Base-by-base conservation (phyloP, 2,888 invertebrate genomes). In the Drosophila algonquin region DNA sequence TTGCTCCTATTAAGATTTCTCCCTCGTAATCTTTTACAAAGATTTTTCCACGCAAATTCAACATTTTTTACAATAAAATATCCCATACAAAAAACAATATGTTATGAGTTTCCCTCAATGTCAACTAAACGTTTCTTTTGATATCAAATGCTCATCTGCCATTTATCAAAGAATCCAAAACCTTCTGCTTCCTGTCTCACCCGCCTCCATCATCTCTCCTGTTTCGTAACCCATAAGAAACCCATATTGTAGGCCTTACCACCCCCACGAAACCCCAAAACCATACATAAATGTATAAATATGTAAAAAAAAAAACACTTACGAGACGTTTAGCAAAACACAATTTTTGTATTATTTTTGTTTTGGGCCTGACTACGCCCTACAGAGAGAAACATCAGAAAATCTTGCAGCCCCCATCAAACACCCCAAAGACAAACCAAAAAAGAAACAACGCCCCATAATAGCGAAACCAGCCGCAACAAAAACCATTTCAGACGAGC, bases 381-480 rank as follows among this genome's bases (percentile, higher is more conserved):
- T 56, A 70, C 47, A 51, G 40, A 46, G 40, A 53, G 63, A 61
- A 76, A 72, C 64, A 46, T 53, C 67, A 62, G 67, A 57, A 55
- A 56, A 61, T 64, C 48, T 53, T 50, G 27, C 27, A 27, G 46
- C 51, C 21, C 35, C 54, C 59, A n/a, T 14, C 40, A 14, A 6
- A 14, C 50, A 18, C 14, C 24, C 46, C 16, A 16, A 0, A 10
- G 10, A 53, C 24, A 24, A 24, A 5, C 58, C 58, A 30, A 46
- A 45, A 73, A 63, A 73, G 61, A 76, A 84, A 79, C 84, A 83
- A 83, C 82, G 83, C 82, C 86, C 81, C 84, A 73, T 83, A 71
- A 86, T 79, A 73, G 63, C 70, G 76, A 68, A n/a, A 40, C 63
- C 80, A 72, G 76, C 64, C 71, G 71, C 73, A 77, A 62, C 56